A percentile compares a stretch with the other conserved stretches of the same genome.
phyloP scores from a whole-genome alignment of 1,140 invertebrate species.

The Drosophila pachea region DNA sequence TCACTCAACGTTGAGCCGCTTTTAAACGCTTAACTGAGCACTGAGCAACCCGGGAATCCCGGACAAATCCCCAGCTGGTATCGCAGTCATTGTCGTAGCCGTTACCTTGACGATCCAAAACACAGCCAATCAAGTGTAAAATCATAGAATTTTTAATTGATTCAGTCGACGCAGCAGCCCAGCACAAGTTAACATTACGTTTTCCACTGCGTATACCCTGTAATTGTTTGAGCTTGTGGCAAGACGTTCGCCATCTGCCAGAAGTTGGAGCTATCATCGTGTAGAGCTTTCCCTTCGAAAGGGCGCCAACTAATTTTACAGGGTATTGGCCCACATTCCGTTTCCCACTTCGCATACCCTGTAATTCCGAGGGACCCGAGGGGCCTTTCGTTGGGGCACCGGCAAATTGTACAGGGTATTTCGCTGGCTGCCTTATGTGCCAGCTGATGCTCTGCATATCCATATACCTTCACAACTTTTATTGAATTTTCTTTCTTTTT shows the following conservation, averaged over 20 bases:
- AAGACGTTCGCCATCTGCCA: neutral
- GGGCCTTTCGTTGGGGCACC: no score
- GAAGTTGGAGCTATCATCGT: no score
- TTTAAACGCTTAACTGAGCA: slow-evolving; percentile 24
- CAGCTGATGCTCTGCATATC: no score
- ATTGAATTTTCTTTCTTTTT: neutral
- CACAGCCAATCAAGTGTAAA: slow-evolving; percentile 72
- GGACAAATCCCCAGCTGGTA: slow-evolving; percentile 21
- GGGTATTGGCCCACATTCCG: no score
- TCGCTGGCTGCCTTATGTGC: no score
- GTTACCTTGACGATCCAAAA: slow-evolving; percentile 69
- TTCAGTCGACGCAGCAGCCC: slow-evolving; percentile 54
- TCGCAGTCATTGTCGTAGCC: slow-evolving; percentile 9
- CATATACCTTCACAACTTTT: no score
- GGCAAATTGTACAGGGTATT: no score
- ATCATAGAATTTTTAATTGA: slow-evolving; percentile 76
- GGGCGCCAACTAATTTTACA: no score
- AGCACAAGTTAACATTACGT: slow-evolving; percentile 35
- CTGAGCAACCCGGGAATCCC: neutral
- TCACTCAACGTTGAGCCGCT: slow-evolving; percentile 23
- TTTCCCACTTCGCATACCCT: no score
- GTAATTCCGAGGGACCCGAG: no score
- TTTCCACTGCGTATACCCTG: slow-evolving; percentile 2
- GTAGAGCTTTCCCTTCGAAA: no score
- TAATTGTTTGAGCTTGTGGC: no score